A percentile compares a stretch with the other conserved stretches of the same genome.
Evolutionary conservation across 2,113 vertebrate species (phyloP).

Genomic region (Periophthalmodon schlosseri): DNA sequence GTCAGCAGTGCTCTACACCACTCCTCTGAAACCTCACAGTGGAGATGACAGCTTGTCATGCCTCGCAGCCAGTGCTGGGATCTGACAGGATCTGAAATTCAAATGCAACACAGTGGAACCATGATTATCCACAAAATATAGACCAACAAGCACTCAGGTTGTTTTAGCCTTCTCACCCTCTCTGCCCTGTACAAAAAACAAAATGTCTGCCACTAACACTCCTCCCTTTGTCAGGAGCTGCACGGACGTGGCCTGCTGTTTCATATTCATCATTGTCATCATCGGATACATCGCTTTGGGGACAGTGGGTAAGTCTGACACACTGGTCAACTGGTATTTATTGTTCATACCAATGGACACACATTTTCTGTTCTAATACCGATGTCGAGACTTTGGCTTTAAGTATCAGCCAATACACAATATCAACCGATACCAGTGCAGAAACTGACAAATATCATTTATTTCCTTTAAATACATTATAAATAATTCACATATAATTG

Average conservation of each 20-base stretch:
- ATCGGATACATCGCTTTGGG: slow-evolving; percentile 91
- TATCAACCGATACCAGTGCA: too few species aligned
- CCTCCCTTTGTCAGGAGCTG: slow-evolving; percentile 78
- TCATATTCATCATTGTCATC: slow-evolving; percentile 90
- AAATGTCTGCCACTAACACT: slow-evolving; percentile 13
- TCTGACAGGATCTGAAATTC: slow-evolving; percentile 15
- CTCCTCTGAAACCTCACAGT: slow-evolving; percentile 23
- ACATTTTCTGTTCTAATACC: too few species aligned
- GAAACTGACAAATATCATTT: too few species aligned
- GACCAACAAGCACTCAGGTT: background rate
- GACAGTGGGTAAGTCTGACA: slow-evolving; percentile 87
- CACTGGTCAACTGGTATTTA: background rate
- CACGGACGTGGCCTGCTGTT: slow-evolving; percentile 90
- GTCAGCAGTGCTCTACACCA: slow-evolving; percentile 33
- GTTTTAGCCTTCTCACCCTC: background rate
- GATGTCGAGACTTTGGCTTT: too few species aligned
- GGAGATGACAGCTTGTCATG: slow-evolving; percentile 34
- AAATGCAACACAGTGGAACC: background rate
- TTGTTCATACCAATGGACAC: background rate
- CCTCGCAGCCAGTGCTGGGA: slow-evolving; percentile 13
- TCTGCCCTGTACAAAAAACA: background rate
- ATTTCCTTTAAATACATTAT: too few species aligned
- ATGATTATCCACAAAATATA: slow-evolving; percentile 11
- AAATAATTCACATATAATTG: too few species aligned
- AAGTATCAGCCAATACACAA: too few species aligned